A percentile compares a stretch with the other conserved stretches of the same genome.
Evolutionary conservation across 2,888 invertebrate genomes (phyloP).

Genomic region (Apeira syringaria): DNA sequence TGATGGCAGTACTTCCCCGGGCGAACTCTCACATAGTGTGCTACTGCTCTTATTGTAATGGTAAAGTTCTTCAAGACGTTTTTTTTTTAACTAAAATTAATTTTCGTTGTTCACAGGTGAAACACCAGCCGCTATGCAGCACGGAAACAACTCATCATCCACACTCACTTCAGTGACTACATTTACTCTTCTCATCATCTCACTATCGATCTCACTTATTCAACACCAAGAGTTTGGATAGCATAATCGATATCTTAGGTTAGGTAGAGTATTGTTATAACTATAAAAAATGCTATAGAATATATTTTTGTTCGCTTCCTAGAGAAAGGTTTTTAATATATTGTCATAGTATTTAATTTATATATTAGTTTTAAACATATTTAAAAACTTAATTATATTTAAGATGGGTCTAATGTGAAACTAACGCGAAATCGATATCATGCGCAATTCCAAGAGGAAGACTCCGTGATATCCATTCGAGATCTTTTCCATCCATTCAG

Average conservation of each 20-base stretch:
- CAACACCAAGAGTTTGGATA: constrained; percentile 64
- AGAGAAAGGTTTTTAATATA: constrained; percentile 8
- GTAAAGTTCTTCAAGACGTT: no score
- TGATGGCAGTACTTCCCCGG: no score
- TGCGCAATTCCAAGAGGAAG: no score
- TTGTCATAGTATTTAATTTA: no score
- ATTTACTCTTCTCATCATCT: constrained; percentile 39
- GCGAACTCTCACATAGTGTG: no score
- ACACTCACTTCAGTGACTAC: constrained; percentile 35
- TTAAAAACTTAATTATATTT: no score
- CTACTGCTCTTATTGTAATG: no score
- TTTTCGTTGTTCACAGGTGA: constrained; percentile 80
- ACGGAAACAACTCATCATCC: constrained; percentile 81
- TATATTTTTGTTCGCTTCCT: constrained; percentile 1
- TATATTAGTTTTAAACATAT: no score
- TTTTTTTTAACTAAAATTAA: background rate
- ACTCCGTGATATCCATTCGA: no score
- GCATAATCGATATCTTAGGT: constrained; percentile 27
- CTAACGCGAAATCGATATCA: no score
- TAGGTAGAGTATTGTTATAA: constrained; percentile 7
- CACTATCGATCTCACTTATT: constrained; percentile 42
- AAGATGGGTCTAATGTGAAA: no score
- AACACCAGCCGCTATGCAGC: constrained; percentile 89
- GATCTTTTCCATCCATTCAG: no score
- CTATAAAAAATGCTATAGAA: constrained; percentile 3